A percentile compares a stretch with the other conserved stretches of the same genome.
Evolutionary conservation across 2,888 invertebrate species (phyloP).

Genomic region (Empis livida): DNA sequence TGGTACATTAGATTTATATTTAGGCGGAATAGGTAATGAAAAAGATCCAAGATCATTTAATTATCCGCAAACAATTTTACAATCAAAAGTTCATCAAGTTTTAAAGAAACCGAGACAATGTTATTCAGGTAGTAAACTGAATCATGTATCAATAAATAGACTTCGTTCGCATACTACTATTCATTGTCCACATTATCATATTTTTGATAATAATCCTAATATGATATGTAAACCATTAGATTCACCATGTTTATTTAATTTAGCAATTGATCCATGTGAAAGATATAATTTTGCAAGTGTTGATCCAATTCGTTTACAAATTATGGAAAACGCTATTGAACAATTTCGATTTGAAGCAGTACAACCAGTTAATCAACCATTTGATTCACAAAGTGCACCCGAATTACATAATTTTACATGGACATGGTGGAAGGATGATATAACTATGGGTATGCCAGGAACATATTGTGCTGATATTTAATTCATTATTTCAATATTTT

Average conservation of each 20-base stretch:
- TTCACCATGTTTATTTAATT: slow-evolving; percentile 39
- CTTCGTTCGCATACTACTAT: slow-evolving; percentile 14
- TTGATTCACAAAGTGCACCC: slow-evolving; percentile 41
- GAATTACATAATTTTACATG: slow-evolving; percentile 41
- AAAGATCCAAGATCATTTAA: slow-evolving; percentile 21
- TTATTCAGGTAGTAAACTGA: neutral
- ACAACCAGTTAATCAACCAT: slow-evolving; percentile 34
- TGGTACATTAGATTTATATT: slow-evolving; percentile 19
- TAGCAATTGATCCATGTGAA: slow-evolving; percentile 41
- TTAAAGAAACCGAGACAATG: slow-evolving; percentile 17
- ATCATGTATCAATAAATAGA: slow-evolving; percentile 15
- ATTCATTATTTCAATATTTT: neutral
- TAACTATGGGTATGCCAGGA: neutral
- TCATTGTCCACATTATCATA: slow-evolving; percentile 12
- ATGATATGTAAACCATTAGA: slow-evolving; percentile 22
- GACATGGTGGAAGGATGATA: slow-evolving; percentile 39
- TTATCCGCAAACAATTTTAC: slow-evolving; percentile 17
- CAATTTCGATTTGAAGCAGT: slow-evolving; percentile 34
- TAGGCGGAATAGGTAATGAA: slow-evolving; percentile 18
- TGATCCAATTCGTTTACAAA: slow-evolving; percentile 11
- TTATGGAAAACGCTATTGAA: slow-evolving; percentile 35
- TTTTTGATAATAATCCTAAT: slow-evolving; percentile 3
- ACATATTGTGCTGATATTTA: neutral
- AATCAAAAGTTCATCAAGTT: slow-evolving; percentile 14
- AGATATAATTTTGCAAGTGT: slow-evolving; percentile 23